Evolutionary conservation across 2,797 vertebrate genomes (phyloP).

Genomic region (Vultur gryphus): DNA sequence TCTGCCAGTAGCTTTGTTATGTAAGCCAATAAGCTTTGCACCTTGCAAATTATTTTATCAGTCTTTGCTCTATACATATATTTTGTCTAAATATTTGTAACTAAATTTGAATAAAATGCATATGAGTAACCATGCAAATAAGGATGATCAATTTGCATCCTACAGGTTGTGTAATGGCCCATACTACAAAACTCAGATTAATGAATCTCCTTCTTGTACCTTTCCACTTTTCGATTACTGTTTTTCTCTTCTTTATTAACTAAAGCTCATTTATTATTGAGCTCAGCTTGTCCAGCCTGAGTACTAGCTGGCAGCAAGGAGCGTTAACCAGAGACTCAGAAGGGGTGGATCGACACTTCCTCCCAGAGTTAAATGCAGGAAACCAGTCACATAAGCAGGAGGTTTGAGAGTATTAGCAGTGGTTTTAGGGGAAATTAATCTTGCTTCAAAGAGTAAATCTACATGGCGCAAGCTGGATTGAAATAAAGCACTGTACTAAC

Average conservation of each 20-base stretch:
- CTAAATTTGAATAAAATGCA: neutral
- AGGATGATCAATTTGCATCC: neutral
- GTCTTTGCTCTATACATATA: neutral
- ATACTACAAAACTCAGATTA: neutral
- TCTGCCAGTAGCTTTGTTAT: neutral
- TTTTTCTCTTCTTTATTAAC: neutral
- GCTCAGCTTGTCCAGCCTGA: neutral
- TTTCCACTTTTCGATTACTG: neutral
- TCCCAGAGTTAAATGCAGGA: constrained; percentile 31
- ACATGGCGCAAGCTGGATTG: neutral
- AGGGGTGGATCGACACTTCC: neutral
- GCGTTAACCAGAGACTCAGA: constrained; percentile 10
- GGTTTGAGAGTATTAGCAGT: constrained; percentile 28
- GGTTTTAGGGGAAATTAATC: constrained; percentile 25
- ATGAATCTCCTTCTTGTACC: neutral
- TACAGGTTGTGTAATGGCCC: neutral
- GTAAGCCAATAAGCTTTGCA: neutral
- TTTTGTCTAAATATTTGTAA: neutral
- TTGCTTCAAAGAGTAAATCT: constrained; percentile 10
- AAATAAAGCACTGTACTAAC: neutral
- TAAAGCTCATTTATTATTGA: neutral
- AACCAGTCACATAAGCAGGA: constrained; percentile 42
- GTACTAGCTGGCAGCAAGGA: neutral
- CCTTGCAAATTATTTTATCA: neutral
- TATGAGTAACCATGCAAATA: neutral